Evolutionary conservation across 2,113 vertebrate species (phyloP).

Genomic region (Pachyramphus minor): DNA sequence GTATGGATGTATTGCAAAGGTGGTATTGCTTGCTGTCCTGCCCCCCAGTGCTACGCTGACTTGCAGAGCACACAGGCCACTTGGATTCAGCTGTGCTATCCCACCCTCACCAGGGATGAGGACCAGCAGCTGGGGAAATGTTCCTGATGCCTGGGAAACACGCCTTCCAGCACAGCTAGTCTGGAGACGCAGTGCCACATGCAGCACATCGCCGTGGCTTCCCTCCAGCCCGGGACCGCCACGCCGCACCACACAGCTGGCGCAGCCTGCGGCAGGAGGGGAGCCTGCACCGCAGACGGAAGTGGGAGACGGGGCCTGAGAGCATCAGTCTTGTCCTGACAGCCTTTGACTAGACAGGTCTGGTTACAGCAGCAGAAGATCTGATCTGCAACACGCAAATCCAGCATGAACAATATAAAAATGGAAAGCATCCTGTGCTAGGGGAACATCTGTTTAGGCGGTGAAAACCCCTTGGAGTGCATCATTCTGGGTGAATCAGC

Average conservation of each 20-base stretch:
- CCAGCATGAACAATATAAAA: conserved; percentile 2
- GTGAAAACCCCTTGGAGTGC: conserved; percentile 22
- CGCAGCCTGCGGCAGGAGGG: neutral
- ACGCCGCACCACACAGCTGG: neutral
- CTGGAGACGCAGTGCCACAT: neutral
- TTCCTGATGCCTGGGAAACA: neutral
- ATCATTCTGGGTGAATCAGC: conserved; percentile 50
- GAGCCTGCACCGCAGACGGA: neutral
- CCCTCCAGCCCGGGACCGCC: neutral
- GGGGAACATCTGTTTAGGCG: conserved; percentile 33
- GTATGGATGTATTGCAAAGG: neutral
- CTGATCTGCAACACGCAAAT: conserved; percentile 1
- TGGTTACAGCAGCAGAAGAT: neutral
- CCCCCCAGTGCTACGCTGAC: neutral
- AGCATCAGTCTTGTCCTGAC: neutral
- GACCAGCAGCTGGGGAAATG: neutral
- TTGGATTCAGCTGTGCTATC: fast-evolving
- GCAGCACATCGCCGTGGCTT: neutral
- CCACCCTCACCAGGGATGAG: fast-evolving
- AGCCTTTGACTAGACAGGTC: conserved; percentile 7
- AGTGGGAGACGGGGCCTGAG: neutral
- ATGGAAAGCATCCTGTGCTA: conserved; percentile 40
- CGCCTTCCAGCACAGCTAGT: neutral
- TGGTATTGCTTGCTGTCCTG: neutral
- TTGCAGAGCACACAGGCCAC: neutral